Evolutionary conservation across 2,797 vertebrate genomes (phyloP).

Genomic region (Thripadectes ignobilis): DNA sequence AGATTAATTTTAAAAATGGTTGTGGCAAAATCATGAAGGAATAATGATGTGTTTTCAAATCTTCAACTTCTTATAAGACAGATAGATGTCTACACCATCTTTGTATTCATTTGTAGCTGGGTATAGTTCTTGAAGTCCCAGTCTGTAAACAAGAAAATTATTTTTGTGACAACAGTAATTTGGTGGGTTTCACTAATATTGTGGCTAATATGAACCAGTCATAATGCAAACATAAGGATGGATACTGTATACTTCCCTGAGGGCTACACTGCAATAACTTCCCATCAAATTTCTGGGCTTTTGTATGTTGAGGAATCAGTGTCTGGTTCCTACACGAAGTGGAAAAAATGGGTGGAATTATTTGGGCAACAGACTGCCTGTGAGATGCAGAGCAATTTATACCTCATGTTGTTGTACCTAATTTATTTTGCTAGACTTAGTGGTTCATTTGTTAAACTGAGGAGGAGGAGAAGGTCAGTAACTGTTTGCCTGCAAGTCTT

Average conservation of each 20-base stretch:
- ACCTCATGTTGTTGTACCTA: background rate
- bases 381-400: background rate
- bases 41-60: background rate
- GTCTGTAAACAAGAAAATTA: background rate
- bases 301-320: background rate
- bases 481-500: background rate
- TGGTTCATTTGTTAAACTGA: background rate
- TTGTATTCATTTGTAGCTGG: background rate
- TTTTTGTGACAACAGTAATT: background rate
- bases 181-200: background rate
- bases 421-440: background rate
- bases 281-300: background rate
- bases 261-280: background rate
- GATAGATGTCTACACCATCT: background rate
- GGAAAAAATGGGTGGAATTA: background rate
- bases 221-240: background rate
- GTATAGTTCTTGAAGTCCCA: background rate
- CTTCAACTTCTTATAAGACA: background rate
- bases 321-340: background rate
- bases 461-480: background rate
- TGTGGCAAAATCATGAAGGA: background rate
- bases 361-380: background rate
- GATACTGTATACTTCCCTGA: background rate
- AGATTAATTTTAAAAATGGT: background rate
- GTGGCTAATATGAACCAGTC: background rate